These are phyloP conservation scores for Eustalomyia histrio DNA, from an alignment of 2,888 invertebrate genomes.

Conservation along the genomic window DNA sequence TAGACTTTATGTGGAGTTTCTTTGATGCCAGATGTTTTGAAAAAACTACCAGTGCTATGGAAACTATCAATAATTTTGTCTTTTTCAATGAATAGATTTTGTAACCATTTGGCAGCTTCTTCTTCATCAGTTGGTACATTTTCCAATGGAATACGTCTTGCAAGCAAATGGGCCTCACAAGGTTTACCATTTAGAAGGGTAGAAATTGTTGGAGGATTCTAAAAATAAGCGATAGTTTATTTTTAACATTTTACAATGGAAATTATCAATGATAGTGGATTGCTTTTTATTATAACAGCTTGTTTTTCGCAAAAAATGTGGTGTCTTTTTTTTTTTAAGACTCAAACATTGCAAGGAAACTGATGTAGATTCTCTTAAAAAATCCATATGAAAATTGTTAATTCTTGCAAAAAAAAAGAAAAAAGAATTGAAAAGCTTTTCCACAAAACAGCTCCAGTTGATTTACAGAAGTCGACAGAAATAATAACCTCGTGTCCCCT, in stretches of 20 bases:
- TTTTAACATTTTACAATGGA: not conserved
- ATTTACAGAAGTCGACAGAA: too few relatives aligned
- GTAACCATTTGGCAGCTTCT: conserved; percentile 89
- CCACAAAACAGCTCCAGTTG: too few relatives aligned
- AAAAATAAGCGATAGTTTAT: conserved; percentile 11
- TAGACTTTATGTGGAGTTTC: conserved; percentile 82
- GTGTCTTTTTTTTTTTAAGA: too few relatives aligned
- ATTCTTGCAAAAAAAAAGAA: too few relatives aligned
- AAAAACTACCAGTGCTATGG: conserved; percentile 85
- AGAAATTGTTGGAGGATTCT: conserved; percentile 87
- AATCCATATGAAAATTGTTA: too few relatives aligned
- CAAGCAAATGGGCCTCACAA: conserved; percentile 87
- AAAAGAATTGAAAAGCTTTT: too few relatives aligned
- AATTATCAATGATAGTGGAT: not conserved
- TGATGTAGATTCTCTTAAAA: too few relatives aligned
- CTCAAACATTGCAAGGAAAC: too few relatives aligned
- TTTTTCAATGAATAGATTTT: conserved; percentile 89
- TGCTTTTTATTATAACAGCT: too few relatives aligned
- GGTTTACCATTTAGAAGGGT: conserved; percentile 87
- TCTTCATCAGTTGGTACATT: conserved; percentile 87
- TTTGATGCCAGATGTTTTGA: conserved; percentile 86
- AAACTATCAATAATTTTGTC: conserved; percentile 82
- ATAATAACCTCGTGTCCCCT: too few relatives aligned
- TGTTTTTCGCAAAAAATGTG: too few relatives aligned
- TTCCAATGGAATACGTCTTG: conserved; percentile 90